A percentile compares a stretch with the other conserved stretches of the same genome.
Evolutionary conservation across 2,113 vertebrate species (phyloP).

Genomic region (Dasyornis broadbenti): DNA sequence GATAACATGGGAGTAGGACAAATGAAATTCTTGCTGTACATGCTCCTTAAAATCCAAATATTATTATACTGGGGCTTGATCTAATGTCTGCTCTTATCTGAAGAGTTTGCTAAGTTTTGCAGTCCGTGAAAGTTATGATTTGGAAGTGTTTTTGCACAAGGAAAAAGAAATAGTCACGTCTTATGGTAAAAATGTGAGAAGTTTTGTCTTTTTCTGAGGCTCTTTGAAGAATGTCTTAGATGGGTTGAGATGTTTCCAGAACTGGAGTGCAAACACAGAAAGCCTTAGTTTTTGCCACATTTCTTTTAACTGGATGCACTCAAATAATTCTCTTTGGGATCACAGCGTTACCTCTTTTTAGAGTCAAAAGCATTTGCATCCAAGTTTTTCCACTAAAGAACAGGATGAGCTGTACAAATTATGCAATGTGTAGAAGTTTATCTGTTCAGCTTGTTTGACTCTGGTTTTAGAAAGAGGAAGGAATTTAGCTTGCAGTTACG

Average conservation of each 20-base stretch:
- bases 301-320: not conserved
- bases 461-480: not conserved
- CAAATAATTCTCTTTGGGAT: not conserved
- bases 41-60: constrained; percentile 46
- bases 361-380: not conserved
- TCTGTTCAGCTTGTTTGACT: not conserved
- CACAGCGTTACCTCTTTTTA: not conserved
- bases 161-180: not conserved
- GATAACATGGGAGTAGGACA: not conserved
- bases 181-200: not conserved
- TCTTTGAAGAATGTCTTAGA: not conserved
- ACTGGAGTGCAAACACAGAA: not conserved
- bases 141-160: not conserved
- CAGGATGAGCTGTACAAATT: not conserved
- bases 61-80: not conserved
- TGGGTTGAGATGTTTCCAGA: not conserved
- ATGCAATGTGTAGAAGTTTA: not conserved
- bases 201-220: not conserved
- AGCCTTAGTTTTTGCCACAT: not conserved
- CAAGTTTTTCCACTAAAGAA: not conserved
- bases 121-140: not conserved
- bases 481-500: not conserved
- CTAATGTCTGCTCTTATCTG: constrained; percentile 5
- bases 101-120: constrained; percentile 1
- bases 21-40: not conserved